phyloP scores from a whole-genome alignment of 2,113 vertebrate species.

The Corythaixoides concolor region DNA sequence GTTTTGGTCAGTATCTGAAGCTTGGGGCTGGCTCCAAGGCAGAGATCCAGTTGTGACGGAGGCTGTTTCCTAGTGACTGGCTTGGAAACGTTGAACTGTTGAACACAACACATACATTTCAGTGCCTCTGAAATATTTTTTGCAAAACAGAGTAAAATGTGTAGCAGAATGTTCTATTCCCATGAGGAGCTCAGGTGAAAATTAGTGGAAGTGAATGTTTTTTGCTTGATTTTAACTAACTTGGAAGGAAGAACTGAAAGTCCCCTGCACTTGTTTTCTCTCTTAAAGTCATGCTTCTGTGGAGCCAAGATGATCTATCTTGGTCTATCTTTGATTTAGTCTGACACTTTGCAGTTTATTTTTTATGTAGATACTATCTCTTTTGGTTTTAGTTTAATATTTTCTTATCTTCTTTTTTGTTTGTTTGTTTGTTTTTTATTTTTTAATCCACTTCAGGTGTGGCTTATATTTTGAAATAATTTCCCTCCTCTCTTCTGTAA shows the following conservation, averaged over 20 bases:
- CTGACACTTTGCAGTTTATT: not conserved
- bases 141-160: not conserved
- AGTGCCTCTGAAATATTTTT: not conserved
- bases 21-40: not conserved
- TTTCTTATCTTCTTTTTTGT: not conserved
- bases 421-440: not conserved
- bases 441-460: not conserved
- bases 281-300: not conserved
- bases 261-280: not conserved
- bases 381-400: not conserved
- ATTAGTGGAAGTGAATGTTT: not conserved
- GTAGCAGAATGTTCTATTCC: not conserved
- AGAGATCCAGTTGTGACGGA: not conserved
- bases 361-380: not conserved
- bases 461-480: not conserved
- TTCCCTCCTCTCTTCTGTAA: not conserved
- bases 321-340: not conserved
- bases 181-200: not conserved
- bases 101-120: not conserved
- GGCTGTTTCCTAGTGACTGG: not conserved
- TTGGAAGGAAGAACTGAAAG: not conserved
- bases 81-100: not conserved
- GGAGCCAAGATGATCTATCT: not conserved
- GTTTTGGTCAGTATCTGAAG: not conserved
- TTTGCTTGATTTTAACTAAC: not conserved